phyloP scores from a whole-genome alignment of 2,888 invertebrate genomes.

The Nephrotoma appendiculata region DNA sequence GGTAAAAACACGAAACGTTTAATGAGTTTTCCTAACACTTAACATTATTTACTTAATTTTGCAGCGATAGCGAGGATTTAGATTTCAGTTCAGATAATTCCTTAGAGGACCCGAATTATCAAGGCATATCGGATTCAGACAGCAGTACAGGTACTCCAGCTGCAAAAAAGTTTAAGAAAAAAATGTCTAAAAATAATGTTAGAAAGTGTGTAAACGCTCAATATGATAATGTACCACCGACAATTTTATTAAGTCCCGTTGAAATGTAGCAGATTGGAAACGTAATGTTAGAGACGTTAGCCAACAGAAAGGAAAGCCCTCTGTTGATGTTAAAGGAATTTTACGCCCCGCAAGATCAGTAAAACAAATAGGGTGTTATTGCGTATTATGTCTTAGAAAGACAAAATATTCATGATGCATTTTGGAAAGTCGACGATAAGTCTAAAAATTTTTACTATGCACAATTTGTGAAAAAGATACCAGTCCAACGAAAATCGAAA shows the following conservation, averaged over 20 bases:
- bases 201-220: not conserved
- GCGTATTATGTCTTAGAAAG: too few relatives aligned
- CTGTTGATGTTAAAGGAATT: conserved; percentile 6
- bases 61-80: not conserved
- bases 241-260: not conserved
- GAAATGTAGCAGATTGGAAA: conserved; percentile 7
- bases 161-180: not conserved
- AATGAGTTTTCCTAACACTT: not conserved
- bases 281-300: conserved; percentile 5
- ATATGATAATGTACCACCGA: not conserved
- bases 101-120: conserved; percentile 4
- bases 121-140: not conserved
- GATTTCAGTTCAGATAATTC: conserved; percentile 8
- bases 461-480: too few relatives aligned
- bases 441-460: too few relatives aligned
- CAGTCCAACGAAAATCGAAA: too few relatives aligned
- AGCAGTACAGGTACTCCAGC: too few relatives aligned
- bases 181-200: too few relatives aligned
- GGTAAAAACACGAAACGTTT: not conserved
- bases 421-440: too few relatives aligned
- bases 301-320: conserved; percentile 6
- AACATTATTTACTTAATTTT: not conserved
- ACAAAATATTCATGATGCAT: too few relatives aligned
- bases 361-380: too few relatives aligned
- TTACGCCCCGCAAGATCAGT: too few relatives aligned